Conservation (phyloP, 2,113 vertebrate genomes). For the Chinchilla lanigera region DNA sequence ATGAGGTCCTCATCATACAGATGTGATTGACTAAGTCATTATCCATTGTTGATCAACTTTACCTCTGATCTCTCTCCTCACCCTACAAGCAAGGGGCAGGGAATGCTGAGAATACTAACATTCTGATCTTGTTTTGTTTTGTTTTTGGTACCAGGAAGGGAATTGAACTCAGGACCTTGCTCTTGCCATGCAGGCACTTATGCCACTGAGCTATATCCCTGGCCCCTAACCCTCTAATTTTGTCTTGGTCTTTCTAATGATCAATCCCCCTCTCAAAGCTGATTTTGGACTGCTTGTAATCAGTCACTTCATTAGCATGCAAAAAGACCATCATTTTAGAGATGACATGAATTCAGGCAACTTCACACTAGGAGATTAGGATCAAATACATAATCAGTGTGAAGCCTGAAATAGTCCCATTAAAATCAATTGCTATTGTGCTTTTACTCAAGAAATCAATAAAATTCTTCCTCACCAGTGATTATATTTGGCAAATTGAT, state of each 20-base stretch:
- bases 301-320: background rate
- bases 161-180: too few relatives aligned
- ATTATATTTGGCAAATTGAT: background rate
- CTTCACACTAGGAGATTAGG: background rate
- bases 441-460: background rate
- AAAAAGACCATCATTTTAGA: background rate
- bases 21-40: background rate
- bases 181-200: too few relatives aligned
- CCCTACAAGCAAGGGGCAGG: background rate
- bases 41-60: background rate
- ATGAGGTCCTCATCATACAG: background rate
- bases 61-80: background rate
- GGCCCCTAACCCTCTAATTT: background rate
- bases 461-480: background rate
- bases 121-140: background rate
- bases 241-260: background rate
- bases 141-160: too few relatives aligned
- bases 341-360: background rate
- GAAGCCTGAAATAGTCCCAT: background rate
- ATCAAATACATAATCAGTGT: background rate
- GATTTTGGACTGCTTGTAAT: background rate
- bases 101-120: background rate
- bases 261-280: background rate
- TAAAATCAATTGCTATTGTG: background rate
- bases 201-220: too few relatives aligned